Evolutionary conservation across 2,113 vertebrate genomes (phyloP), one percentile per base, ranked within the genome.

Genomic region (Onychostruthus taczanowskii): DNA sequence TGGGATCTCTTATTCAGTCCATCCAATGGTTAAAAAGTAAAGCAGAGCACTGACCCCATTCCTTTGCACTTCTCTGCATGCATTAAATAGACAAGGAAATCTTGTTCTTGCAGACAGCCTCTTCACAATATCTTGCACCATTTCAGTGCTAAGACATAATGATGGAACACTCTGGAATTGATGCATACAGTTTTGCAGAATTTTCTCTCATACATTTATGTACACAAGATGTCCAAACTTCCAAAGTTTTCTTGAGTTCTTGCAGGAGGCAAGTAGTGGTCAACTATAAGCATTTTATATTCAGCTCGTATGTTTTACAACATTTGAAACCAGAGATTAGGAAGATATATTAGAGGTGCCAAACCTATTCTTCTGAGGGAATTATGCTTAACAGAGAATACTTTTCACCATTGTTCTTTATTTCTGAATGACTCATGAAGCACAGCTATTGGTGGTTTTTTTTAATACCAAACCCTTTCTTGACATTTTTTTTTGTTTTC

Each of bases 341-440:
- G 77, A 93, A 87, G 28, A 78, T 18, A 24, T 30, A 78, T 52
- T 59, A 56, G 16, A 50, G n/a, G 26, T 39, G 91, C 3, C 72
- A 61, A 55, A 89, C 49, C 30, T 47, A 64, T 89, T 89, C 24
- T 76, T 81, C 85, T 84, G 47, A 62, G 37, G 61, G 39, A 64
- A 85, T 9, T 52, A 50, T 72, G 30, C 85, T 95, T 96, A 89
- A 78, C 11, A 73, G 53, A 49, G 41, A 76, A 52, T 74, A 43
- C 24, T 90, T 94, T 92, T 70, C 39, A 79, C 18, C 39, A 58
- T 78, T 56, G 27, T 79, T 81, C 67, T 91, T 93, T 95, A 90
- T 52, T 95, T 96, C 50, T 96, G 50, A 96, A 94, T 91, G 63
- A 95, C 21, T 94, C 58, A 63, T 31, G 26, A 53, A 75, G 41